phyloP scores from a whole-genome alignment of 2,113 vertebrate genomes.

The Nerophis ophidion region DNA sequence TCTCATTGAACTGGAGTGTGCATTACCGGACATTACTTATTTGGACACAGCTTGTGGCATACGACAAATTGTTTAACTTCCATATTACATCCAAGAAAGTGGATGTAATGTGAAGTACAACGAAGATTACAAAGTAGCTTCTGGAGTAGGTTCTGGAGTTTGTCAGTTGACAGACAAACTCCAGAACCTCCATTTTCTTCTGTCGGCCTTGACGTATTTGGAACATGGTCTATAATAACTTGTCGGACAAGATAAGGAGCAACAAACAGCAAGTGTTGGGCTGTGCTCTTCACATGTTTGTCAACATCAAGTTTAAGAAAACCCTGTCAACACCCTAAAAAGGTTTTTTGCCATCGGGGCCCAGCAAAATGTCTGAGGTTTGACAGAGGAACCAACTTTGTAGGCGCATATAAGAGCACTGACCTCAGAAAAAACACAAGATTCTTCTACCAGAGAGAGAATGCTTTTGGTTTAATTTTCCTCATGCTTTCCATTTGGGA shows the following conservation, averaged over 20 bases:
- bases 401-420: too few relatives aligned
- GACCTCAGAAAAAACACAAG: too few relatives aligned
- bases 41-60: conserved; percentile 1
- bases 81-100: background rate
- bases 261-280: conserved; percentile 2
- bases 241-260: conserved; percentile 2
- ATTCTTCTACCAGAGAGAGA: background rate
- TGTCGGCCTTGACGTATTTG: conserved; percentile 24
- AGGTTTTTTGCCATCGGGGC: too few relatives aligned
- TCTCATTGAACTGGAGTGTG: background rate
- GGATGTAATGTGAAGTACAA: conserved; percentile 10
- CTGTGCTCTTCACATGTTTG: conserved; percentile 1
- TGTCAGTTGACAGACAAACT: conserved; percentile 3
- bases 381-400: too few relatives aligned
- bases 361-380: too few relatives aligned
- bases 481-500: conserved; percentile 8
- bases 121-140: background rate
- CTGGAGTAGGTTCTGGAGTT: too few relatives aligned
- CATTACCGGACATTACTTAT: background rate
- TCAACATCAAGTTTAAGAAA: conserved; percentile 2
- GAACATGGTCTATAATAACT: background rate
- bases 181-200: conserved; percentile 16
- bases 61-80: background rate
- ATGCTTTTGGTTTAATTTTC: conserved; percentile 8
- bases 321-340: background rate